Evolutionary conservation across 2,888 invertebrate genomes (phyloP).

Genomic region (Pyrgus malvae): DNA sequence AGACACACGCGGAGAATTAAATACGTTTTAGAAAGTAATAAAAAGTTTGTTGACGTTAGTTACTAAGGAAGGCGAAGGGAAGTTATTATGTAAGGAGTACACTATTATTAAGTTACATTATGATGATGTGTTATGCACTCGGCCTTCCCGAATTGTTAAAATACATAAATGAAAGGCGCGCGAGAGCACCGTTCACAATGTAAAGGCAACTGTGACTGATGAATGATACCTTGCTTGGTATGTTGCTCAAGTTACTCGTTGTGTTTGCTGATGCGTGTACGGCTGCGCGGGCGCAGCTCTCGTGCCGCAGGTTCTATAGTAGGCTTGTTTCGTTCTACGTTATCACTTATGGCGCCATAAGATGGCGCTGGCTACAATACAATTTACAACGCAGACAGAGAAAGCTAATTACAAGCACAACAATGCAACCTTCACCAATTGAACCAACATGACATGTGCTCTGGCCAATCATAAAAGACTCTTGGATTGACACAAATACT

Average conservation of each 20-base stretch:
- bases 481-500: neutral
- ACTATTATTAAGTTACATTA: conserved; percentile 73
- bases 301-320: conserved; percentile 36
- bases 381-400: too few relatives aligned
- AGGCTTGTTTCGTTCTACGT: conserved; percentile 29
- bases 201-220: conserved; percentile 62
- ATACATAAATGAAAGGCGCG: conserved; percentile 54
- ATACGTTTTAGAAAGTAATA: conserved; percentile 77
- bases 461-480: neutral
- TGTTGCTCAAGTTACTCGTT: conserved; percentile 53
- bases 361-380: conserved; percentile 41
- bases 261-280: conserved; percentile 52
- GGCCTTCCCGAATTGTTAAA: conserved; percentile 56
- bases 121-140: conserved; percentile 65
- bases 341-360: conserved; percentile 34
- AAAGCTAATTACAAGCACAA: too few relatives aligned
- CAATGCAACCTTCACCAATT: conserved; percentile 3
- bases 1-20: conserved; percentile 77
- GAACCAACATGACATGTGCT: neutral
- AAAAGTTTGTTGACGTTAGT: conserved; percentile 64
- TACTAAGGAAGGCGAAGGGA: conserved; percentile 64
- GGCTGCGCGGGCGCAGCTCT: conserved; percentile 40
- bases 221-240: conserved; percentile 46
- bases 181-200: conserved; percentile 57
- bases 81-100: conserved; percentile 57